Percentiles rank a stretch among this genome's conserved stretches.
These are phyloP conservation scores for Pyrocoelia pectoralis DNA, from an alignment of 2,888 invertebrate genomes.

Conservation along the genomic window DNA sequence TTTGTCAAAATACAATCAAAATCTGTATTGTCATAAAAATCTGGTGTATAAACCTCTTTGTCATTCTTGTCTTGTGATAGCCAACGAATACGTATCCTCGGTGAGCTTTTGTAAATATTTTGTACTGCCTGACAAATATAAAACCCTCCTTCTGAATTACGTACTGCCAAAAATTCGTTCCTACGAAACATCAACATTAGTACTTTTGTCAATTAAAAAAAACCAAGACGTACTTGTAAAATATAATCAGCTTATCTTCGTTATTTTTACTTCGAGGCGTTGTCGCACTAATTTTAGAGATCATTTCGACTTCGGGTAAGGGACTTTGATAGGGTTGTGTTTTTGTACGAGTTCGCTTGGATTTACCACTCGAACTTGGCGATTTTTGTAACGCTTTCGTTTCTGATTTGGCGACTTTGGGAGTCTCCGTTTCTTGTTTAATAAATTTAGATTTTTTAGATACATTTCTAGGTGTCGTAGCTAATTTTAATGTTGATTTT, in stretches of 20 bases:
- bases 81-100: slow-evolving; percentile 90
- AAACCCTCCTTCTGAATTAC: slow-evolving; percentile 88
- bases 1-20: slow-evolving; percentile 91
- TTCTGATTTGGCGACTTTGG: slow-evolving; percentile 50
- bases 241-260: slow-evolving; percentile 85
- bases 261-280: slow-evolving; percentile 66
- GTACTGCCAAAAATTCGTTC: slow-evolving; percentile 89
- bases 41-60: slow-evolving; percentile 81
- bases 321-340: slow-evolving; percentile 87
- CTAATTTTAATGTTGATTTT: slow-evolving; percentile 61
- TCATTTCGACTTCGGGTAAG: slow-evolving; percentile 77
- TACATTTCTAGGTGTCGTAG: slow-evolving; percentile 65
- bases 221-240: slow-evolving; percentile 82
- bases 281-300: slow-evolving; percentile 74
- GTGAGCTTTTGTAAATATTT: slow-evolving; percentile 86
- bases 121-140: slow-evolving; percentile 90
- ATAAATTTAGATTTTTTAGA: slow-evolving; percentile 64
- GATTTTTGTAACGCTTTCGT: slow-evolving; percentile 57
- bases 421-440: slow-evolving; percentile 57
- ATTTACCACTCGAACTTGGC: slow-evolving; percentile 51
- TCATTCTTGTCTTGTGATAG: slow-evolving; percentile 78
- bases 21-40: slow-evolving; percentile 89
- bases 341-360: slow-evolving; percentile 68
- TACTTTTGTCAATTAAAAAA: too few relatives aligned
- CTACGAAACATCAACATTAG: slow-evolving; percentile 63